Evolutionary conservation across 2,113 vertebrate species (phyloP), one percentile per base, ranked within the genome.

Genomic region (Salvelinus sp.): DNA sequence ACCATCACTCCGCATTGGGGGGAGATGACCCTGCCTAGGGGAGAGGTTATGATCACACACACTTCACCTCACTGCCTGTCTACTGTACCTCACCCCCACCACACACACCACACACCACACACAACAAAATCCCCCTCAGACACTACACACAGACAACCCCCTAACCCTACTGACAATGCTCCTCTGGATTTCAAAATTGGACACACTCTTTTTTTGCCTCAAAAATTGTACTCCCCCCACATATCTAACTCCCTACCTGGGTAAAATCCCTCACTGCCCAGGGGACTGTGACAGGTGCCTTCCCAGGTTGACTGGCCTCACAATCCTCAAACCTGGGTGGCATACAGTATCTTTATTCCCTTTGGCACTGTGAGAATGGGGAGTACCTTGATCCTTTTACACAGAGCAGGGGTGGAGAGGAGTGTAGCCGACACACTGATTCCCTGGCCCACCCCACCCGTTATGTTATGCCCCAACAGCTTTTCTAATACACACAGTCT

Each of bases 321-420:
- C 63, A 47, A 25, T 64, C 33, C 22, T 28, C 2, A 60, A 60
- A 57, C 48, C 7, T 65, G 54, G 71, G n/a, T 28, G 65, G 28
- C 27, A 30, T 30, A 30, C 28, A 16, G 12, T 33, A 16, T 28
- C 25, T 30, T 30, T 30, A 14, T 30, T 18, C 64, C 23, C 63
- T 27, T 22, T 30, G 13, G 28, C 14, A 28, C 25, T 4, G 65
- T 27, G 25, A 67, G 65, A 67, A 67, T 18, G 28, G 65, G 16
- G 23, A 80, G 73, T 62, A 73, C 60, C 68, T 72, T 77, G 79
- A 79, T 83, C 81, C 67, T 70, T 72, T 82, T 81, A 73, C 67
- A 63, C 30, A 79, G 77, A 67, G 72, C 33, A 70, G 62, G 22
- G 16, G 69, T n/a, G 57, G 58, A 47, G 50, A 69, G 57, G 48